Evolutionary conservation across 2,888 invertebrate species (phyloP).

Genomic region (Rhaphigaster nebulosa): DNA sequence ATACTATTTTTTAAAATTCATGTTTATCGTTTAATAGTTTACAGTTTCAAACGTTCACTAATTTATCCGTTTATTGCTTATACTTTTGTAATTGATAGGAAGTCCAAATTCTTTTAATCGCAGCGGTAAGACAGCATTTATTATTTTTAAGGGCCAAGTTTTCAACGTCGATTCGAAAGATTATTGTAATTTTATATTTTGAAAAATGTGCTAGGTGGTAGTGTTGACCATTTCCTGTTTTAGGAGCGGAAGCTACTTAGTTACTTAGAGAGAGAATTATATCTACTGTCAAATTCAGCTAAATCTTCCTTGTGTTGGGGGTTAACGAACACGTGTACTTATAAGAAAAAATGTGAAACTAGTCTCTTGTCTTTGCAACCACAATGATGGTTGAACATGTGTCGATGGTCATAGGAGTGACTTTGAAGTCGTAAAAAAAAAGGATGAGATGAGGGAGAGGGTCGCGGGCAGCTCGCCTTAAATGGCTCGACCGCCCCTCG

Average conservation of each 20-base stretch:
- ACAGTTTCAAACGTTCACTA: too few species aligned
- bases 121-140: not conserved
- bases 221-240: not conserved
- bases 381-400: not conserved
- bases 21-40: too few species aligned
- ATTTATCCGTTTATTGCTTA: not conserved
- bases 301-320: not conserved
- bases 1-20: not conserved
- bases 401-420: not conserved
- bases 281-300: not conserved
- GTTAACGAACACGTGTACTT: not conserved
- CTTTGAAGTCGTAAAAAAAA: not conserved
- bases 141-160: not conserved
- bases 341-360: not conserved
- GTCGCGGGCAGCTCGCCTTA: conserved; percentile 40
- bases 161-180: not conserved
- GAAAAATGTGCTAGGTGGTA: not conserved
- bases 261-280: not conserved
- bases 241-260: not conserved
- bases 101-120: not conserved
- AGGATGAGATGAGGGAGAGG: not conserved
- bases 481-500: conserved; percentile 34
- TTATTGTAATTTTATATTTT: not conserved
- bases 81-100: not conserved
- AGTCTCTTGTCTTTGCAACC: not conserved